Evolutionary conservation across 2,797 vertebrate genomes (phyloP).

Genomic region (Scolopax bukidnonensis): DNA sequence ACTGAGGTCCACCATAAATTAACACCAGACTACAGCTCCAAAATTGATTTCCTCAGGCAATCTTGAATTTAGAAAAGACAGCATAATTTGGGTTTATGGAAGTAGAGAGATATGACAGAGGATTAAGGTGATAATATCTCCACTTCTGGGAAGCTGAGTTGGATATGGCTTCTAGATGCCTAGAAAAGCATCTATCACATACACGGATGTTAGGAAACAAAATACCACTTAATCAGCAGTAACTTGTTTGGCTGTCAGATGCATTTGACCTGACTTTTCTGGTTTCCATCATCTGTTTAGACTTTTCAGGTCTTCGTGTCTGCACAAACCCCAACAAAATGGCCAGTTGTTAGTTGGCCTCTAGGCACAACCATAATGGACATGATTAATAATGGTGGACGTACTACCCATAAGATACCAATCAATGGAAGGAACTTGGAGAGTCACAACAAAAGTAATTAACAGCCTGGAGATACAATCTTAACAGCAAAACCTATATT

Average conservation of each 20-base stretch:
- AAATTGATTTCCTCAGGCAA: neutral
- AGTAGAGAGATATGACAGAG: neutral
- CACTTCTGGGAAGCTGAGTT: slow-evolving; percentile 9
- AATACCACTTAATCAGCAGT: neutral
- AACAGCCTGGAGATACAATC: slow-evolving; percentile 16
- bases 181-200: neutral
- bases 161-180: neutral
- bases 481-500: neutral
- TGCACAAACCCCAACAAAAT: neutral
- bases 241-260: neutral
- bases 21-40: neutral
- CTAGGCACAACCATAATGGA: neutral
- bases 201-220: neutral
- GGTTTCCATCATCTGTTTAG: neutral
- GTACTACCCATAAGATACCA: neutral
- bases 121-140: neutral
- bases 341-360: neutral
- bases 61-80: neutral
- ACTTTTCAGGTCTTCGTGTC: neutral
- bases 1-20: neutral
- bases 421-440: neutral
- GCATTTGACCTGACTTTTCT: neutral
- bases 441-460: neutral
- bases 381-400: neutral
- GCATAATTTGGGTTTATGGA: neutral